Conservation (phyloP, 2,113 vertebrate genomes). For the Alces alces region DNA sequence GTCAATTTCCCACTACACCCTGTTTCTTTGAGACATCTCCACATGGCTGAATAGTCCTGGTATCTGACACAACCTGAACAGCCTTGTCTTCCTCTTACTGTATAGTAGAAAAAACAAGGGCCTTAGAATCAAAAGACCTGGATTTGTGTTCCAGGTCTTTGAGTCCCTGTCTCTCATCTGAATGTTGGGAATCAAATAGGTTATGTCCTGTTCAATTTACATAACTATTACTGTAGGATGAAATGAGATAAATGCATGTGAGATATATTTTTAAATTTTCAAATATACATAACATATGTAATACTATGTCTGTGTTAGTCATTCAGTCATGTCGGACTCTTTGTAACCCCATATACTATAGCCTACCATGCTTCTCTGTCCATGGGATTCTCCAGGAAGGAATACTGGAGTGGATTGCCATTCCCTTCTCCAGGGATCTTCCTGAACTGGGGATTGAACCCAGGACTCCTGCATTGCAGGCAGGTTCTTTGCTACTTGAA, state of each 20-base stretch:
- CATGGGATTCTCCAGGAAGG: not conserved
- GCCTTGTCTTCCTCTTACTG: not conserved
- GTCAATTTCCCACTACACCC: not conserved
- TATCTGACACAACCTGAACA: not conserved
- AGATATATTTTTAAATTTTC: not conserved
- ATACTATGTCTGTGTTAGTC: not conserved
- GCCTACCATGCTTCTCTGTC: not conserved
- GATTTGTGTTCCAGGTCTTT: not conserved
- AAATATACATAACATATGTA: not conserved
- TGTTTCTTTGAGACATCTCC: not conserved
- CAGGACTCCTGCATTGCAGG: not conserved
- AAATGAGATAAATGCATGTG: not conserved
- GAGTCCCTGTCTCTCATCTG: not conserved
- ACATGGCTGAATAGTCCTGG: not conserved
- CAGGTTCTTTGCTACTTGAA: not conserved
- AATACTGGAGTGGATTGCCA: not conserved
- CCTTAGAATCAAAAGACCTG: not conserved
- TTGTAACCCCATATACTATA: not conserved
- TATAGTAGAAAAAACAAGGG: not conserved
- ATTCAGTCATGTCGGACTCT: not conserved
- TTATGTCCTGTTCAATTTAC: not conserved
- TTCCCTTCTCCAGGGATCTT: not conserved
- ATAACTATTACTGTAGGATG: not conserved
- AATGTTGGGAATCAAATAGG: not conserved
- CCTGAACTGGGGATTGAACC: not conserved